These are phyloP conservation scores for Miichthys miiuy DNA, from an alignment of 2,797 vertebrate genomes.

Conservation along the genomic window DNA sequence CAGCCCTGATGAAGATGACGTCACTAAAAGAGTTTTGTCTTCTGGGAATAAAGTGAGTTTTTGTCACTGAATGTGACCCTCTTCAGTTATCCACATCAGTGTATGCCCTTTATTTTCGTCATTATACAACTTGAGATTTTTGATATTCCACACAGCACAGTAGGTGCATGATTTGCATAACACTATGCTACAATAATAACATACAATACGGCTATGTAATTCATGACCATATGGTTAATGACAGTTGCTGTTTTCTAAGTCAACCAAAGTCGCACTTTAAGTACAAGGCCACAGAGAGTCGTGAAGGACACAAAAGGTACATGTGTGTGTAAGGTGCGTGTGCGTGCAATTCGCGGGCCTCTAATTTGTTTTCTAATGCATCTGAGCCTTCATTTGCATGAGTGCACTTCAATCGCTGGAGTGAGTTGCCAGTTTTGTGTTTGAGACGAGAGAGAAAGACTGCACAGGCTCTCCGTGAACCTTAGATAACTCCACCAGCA, in stretches of 20 bases:
- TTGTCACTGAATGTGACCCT: not conserved
- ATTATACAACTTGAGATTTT: conserved; percentile 5
- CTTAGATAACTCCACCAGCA: conserved; percentile 64
- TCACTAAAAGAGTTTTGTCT: not conserved
- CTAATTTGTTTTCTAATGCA: conserved; percentile 35
- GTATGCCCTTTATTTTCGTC: not conserved
- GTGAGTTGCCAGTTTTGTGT: conserved; percentile 11
- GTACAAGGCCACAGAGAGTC: conserved; percentile 17
- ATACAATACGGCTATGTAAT: conserved; percentile 37
- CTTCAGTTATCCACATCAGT: not conserved
- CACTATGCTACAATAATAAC: conserved; percentile 16
- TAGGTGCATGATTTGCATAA: conserved; percentile 47
- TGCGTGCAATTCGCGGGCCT: conserved; percentile 13
- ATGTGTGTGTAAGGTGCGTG: conserved; percentile 5
- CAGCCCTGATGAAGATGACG: not conserved
- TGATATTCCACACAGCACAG: conserved; percentile 33
- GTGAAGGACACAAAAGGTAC: conserved; percentile 26
- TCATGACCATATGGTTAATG: conserved; percentile 61
- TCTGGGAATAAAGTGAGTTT: not conserved
- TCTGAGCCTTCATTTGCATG: conserved; percentile 34
- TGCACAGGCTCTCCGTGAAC: conserved; percentile 44
- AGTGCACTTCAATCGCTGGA: conserved; percentile 25
- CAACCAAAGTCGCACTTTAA: conserved; percentile 60
- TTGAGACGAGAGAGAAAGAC: not conserved
- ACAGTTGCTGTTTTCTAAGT: conserved; percentile 54